Conservation (phyloP, 1,140 invertebrate genomes). For the Ostrea edulis region DNA sequence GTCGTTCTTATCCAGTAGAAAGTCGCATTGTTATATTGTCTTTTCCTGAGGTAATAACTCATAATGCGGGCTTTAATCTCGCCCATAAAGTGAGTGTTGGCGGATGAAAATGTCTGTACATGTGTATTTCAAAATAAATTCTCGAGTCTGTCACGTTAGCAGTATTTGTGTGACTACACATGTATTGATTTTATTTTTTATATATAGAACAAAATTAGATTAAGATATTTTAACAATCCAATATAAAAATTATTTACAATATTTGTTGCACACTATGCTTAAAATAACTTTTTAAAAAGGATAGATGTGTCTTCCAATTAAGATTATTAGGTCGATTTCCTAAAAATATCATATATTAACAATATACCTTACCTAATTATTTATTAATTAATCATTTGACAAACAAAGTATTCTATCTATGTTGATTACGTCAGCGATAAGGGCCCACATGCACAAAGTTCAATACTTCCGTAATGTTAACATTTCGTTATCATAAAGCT, state of each 20-base stretch:
- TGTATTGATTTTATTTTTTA: not conserved
- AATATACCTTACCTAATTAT: not conserved
- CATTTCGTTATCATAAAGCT: not conserved
- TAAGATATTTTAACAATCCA: not conserved
- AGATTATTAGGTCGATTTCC: not conserved
- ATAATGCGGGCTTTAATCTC: constrained; percentile 18
- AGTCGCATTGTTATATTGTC: constrained; percentile 27
- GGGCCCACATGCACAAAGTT: not conserved
- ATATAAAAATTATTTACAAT: not conserved
- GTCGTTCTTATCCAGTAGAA: constrained; percentile 36
- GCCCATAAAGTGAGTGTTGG: not conserved
- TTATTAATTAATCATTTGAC: constrained; percentile 27
- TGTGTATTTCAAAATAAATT: not conserved
- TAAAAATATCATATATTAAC: not conserved
- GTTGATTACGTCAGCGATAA: constrained; percentile 17
- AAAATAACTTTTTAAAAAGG: not conserved
- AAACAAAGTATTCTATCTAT: constrained; percentile 1
- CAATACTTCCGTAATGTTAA: not conserved
- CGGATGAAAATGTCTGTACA: not conserved
- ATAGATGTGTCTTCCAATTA: not conserved
- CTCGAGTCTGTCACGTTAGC: not conserved
- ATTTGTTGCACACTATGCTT: not conserved
- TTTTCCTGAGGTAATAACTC: constrained; percentile 31
- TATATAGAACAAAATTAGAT: not conserved
- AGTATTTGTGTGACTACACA: not conserved